These are phyloP conservation scores for Malurus melanocephalus DNA, from an alignment of 2,113 vertebrate genomes.

Conservation along the genomic window DNA sequence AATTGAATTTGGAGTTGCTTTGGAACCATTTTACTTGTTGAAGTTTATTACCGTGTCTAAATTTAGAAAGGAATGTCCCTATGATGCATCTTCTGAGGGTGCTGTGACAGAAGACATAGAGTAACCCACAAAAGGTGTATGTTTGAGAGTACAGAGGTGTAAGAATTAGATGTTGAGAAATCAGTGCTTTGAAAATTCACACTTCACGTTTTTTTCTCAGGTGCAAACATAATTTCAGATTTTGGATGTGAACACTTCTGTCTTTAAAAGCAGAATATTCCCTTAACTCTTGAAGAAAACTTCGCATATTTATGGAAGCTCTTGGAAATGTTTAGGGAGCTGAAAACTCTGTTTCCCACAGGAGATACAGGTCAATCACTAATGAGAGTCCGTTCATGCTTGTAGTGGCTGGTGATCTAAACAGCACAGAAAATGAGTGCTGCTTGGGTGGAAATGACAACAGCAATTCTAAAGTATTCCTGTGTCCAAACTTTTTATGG, in stretches of 20 bases:
- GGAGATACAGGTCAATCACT: background rate
- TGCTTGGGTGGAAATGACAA: background rate
- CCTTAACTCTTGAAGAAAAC: background rate
- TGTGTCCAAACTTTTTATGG: background rate
- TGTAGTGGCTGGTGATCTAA: background rate
- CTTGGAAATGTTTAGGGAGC: background rate
- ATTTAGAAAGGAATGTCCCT: background rate
- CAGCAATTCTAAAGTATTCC: background rate
- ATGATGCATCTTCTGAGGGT: background rate
- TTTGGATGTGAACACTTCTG: background rate
- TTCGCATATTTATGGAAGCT: background rate
- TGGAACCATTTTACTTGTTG: background rate
- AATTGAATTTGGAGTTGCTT: background rate
- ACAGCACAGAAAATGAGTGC: background rate
- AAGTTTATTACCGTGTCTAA: background rate
- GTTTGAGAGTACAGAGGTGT: background rate
- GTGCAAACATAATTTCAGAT: background rate
- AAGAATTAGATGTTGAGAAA: background rate
- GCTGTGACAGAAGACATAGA: background rate
- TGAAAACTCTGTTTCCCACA: background rate
- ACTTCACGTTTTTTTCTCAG: background rate
- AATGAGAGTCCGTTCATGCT: background rate
- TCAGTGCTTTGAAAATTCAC: background rate
- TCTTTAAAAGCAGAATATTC: background rate
- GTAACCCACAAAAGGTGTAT: background rate